These are phyloP conservation scores for Crocidura indochinensis DNA, from an alignment of 2,797 vertebrate species.

Conservation along the genomic window DNA sequence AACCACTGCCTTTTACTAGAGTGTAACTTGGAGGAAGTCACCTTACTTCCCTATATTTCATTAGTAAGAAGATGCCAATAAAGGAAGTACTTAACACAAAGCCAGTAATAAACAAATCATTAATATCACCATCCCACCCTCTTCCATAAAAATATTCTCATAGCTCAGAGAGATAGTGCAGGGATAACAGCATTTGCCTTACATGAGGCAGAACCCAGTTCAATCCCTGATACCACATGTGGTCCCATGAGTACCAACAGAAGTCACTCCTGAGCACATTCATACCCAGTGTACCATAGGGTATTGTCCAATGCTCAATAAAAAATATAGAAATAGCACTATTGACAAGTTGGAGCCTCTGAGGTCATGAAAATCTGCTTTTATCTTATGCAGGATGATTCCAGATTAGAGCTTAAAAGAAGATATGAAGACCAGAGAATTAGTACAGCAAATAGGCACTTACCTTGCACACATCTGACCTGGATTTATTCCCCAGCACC, in stretches of 20 bases:
- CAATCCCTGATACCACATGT: no score
- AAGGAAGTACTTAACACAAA: conserved; percentile 35
- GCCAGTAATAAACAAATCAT: not conserved
- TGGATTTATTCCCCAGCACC: no score
- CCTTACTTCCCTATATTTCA: conserved; percentile 28
- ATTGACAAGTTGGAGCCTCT: not conserved
- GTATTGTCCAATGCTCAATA: no score
- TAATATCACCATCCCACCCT: conserved; percentile 20
- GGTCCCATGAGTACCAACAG: no score
- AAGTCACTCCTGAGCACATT: no score
- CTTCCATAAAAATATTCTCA: not conserved
- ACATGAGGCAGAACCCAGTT: no score
- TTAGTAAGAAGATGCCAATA: conserved; percentile 12
- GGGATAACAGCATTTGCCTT: no score
- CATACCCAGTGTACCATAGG: no score
- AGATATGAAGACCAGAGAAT: no score
- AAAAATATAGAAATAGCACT: not conserved
- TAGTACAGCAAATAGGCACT: no score
- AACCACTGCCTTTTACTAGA: not conserved
- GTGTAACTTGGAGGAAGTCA: conserved; percentile 9
- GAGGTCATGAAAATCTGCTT: not conserved
- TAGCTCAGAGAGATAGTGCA: no score
- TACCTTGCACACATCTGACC: no score
- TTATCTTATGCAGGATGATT: conserved; percentile 6
- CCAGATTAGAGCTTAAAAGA: conserved; percentile 26